Conservation (phyloP, 2,888 invertebrate species). For the Eucera pruinosa region DNA sequence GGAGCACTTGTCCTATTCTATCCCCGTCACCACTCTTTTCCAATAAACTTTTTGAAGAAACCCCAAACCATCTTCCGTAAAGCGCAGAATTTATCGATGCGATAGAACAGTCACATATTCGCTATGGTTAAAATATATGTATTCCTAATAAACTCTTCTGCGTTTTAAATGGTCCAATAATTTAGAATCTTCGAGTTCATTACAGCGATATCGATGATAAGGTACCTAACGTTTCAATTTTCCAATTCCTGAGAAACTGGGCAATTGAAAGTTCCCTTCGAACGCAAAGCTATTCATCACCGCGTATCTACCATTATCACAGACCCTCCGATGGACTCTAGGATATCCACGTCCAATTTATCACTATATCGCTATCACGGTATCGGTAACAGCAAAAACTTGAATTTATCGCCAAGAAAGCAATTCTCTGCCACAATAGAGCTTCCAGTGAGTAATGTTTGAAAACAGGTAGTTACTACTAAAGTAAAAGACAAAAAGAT, state of each 20-base stretch:
- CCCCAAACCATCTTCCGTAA: too few species aligned
- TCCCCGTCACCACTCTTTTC: too few species aligned
- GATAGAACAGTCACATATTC: too few species aligned
- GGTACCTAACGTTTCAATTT: constrained; percentile 1
- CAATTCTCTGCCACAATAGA: background rate
- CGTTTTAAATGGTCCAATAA: too few species aligned
- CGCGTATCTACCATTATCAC: constrained; percentile 23
- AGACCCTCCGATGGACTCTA: constrained; percentile 10
- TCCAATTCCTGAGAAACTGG: constrained; percentile 5
- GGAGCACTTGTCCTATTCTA: too few species aligned
- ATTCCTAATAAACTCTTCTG: too few species aligned
- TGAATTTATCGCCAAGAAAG: constrained; percentile 18
- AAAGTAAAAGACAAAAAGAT: background rate
- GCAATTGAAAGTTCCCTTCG: constrained; percentile 14
- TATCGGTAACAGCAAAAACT: constrained; percentile 6
- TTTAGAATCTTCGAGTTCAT: background rate
- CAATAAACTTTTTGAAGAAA: too few species aligned
- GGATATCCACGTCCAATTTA: constrained; percentile 30
- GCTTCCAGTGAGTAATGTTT: background rate
- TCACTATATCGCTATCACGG: constrained; percentile 25
- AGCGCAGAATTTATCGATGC: too few species aligned
- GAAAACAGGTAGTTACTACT: background rate
- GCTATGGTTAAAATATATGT: too few species aligned
- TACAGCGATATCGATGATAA: background rate
- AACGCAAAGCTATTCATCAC: constrained; percentile 26